Evolutionary conservation across 2,888 invertebrate genomes (phyloP), one percentile per base, ranked within the genome.

Genomic region (Drosophila mulleri): DNA sequence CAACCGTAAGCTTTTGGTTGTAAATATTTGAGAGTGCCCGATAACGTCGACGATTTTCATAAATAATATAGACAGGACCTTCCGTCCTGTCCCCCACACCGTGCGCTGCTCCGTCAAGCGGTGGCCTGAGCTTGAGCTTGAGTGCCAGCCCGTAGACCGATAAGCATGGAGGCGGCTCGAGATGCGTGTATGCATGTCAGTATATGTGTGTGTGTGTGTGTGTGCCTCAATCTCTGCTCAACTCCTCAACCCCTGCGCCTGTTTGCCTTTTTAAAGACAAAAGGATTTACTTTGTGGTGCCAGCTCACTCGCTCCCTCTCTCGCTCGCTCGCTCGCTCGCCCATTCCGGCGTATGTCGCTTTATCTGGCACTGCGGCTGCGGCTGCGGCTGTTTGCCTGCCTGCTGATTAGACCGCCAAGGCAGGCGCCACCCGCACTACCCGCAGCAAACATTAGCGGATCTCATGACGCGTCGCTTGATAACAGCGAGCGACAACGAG

Each of bases 1-100:
- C 91, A 90, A 91, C 91, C 91, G 91, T 92, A 91, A 92, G 91
- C 90, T 92, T 90, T 90, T 82, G 91, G 90, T 91, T 89, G 91
- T 91, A 91, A 91, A 91, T 91, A 90, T 92, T 91, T 91, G 89
- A 89, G 89, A 87, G 85, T 86, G 72, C 84, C 88, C 80, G 91
- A 86, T 90, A 90, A 88, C 88, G 91, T 89, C 89, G 88, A 91
- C 90, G 88, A 91, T 90, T 91, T 90, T 90, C 88, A 91, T 91
- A 91, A 91, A 91, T 91, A 89, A 91, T 89, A 91, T 82, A 86
- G 80, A 82, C 77, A 83, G 63, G 50, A 63, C 54, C 32, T 23
- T 16, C 37, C 20, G 39, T n/a, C 11, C 37, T 6, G 6, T 23
- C 50, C 5, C 8, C 7, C 26, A 9, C 35, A 3, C 23, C 32